Evolutionary conservation across 2,113 vertebrate species (phyloP), one percentile per base, ranked within the genome.

Genomic region (Grus americana): DNA sequence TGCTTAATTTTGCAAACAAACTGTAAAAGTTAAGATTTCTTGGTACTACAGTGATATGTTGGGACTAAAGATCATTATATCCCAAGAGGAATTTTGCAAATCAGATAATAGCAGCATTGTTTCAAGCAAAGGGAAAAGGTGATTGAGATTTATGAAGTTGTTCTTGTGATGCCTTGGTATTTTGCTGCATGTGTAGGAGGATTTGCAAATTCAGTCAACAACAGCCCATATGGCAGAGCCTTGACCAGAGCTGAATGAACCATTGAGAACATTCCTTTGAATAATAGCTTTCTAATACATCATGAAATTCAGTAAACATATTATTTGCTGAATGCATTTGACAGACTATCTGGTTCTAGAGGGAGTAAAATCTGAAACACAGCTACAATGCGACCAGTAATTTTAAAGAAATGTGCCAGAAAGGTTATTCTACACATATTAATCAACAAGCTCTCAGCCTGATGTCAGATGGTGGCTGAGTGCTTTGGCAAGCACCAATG

Each of bases 71-170:
- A 34, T 38, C 40, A n/a, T 71, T 87, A 34, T 86, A 68, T 73
- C 49, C 90, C 79, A 71, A 67, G 50, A 89, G 75, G 95, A 93
- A 92, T 83, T 95, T 97, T 95, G 38, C 52, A 86, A 50, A 78
- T 83, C 81, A 75, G 54, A 96, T 90, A 98, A 93, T 26, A 62
- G 74, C 81, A 92, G 42, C 81, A 91, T 88, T 97, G 95, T 98
- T 97, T 97, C n/a, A 88, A 49, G 70, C 12, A 70, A 84, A 92
- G 83, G 81, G 79, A 86, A 86, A 90, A 92, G 32, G 38, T 88
- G 81, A 82, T 15, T 68, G 85, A 86, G 94, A 86, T 93, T 93
- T 96, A 79, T 88, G 73, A 94, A 75, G 46, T 75, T 96, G 92
- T 97, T 97, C 95, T 96, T 97, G 63, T 32, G 40, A 65, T 89